These are phyloP conservation scores for Hydrophis major DNA, from an alignment of 2,797 vertebrate genomes.

Conservation along the genomic window DNA sequence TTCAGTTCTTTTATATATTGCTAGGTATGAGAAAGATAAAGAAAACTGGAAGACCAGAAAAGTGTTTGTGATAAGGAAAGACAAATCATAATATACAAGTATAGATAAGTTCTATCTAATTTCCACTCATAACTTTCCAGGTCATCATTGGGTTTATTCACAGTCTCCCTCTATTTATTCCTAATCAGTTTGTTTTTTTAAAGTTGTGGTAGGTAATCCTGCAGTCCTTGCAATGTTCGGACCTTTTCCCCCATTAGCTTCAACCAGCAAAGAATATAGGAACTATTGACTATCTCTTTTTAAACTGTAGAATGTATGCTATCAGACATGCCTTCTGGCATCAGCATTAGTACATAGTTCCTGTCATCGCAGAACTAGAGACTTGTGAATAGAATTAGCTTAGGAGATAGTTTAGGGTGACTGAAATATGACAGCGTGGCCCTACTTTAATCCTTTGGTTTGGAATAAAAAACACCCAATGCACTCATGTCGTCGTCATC, in stretches of 20 bases:
- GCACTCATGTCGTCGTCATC: neutral
- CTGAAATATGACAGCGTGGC: neutral
- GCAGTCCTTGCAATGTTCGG: neutral
- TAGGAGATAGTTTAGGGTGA: neutral
- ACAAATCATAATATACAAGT: neutral
- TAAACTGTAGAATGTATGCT: neutral
- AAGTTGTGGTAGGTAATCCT: neutral
- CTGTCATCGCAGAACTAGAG: neutral
- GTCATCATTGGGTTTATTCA: neutral
- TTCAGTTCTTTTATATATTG: constrained; percentile 30
- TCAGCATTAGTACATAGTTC: neutral
- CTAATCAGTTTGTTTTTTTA: neutral
- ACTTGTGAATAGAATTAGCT: neutral
- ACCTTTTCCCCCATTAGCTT: neutral
- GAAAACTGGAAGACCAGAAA: neutral
- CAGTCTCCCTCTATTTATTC: neutral
- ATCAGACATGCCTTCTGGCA: neutral
- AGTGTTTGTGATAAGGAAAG: neutral
- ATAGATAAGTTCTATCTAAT: neutral
- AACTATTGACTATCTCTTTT: neutral
- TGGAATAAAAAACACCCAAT: neutral
- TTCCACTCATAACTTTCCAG: neutral
- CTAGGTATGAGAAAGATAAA: neutral
- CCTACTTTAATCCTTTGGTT: neutral
- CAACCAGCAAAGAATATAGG: neutral